phyloP scores from a whole-genome alignment of 2,888 invertebrate genomes.

The Philonicus albiceps region DNA sequence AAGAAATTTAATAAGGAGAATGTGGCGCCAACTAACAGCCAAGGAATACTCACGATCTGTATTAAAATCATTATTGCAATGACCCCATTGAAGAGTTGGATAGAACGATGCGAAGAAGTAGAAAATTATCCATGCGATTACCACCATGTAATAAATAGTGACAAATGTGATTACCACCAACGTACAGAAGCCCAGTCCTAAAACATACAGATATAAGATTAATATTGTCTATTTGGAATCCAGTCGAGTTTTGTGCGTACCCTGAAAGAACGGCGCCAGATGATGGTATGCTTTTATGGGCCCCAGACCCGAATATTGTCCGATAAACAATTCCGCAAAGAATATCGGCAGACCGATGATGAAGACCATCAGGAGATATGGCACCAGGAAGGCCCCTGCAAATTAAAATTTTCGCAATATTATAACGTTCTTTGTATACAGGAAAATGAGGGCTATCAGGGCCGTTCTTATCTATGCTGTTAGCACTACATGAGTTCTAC shows the following conservation, averaged over 20 bases:
- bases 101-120: constrained; percentile 77
- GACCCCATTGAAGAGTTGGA: constrained; percentile 72
- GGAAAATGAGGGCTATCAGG: neutral
- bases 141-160: constrained; percentile 81
- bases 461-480: neutral
- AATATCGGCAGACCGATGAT: constrained; percentile 82
- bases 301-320: constrained; percentile 80
- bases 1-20: constrained; percentile 6
- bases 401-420: constrained; percentile 52
- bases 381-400: constrained; percentile 78
- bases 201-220: constrained; percentile 53
- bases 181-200: constrained; percentile 73
- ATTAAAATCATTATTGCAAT: constrained; percentile 72
- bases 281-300: constrained; percentile 71
- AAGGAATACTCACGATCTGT: constrained; percentile 66
- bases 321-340: constrained; percentile 79
- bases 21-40: constrained; percentile 39
- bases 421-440: neutral
- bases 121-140: constrained; percentile 79
- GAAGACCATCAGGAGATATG: constrained; percentile 77
- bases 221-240: neutral
- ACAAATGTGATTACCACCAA: constrained; percentile 75
- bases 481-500: constrained; percentile 1
- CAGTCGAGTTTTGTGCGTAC: constrained; percentile 42
- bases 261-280: constrained; percentile 67